Base-by-base conservation (phyloP, 2,888 invertebrate species). In the Erebia palarica region DNA sequence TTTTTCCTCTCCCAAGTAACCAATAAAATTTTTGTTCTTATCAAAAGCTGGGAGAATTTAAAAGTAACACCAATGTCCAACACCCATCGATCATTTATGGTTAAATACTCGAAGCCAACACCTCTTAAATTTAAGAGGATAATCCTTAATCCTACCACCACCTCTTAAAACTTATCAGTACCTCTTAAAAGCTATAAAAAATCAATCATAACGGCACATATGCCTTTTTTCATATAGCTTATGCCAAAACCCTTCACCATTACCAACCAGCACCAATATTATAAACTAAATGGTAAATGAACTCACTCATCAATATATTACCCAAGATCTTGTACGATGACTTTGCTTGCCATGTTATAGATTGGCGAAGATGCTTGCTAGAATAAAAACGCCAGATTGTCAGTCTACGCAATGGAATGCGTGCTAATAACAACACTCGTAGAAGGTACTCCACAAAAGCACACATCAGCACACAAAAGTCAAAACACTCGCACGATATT, bases 231-330 rank as follows among this genome's bases (percentile, higher is more conserved):
- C 63, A 14, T 61, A n/a, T 16, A 63, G 18, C 44, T 47, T 49
- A 36, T 57, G 42, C 44, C 9, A 27, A n/a, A 76, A 72, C 73
- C 90, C 86, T 73, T 82, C 86, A 89, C 86, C 86, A 78, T 82
- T 85, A 89, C 86, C 86, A 78, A 80, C 85, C 89, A 78, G 80
- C 89, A 90, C 91, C 91, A 74, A 82, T 83, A 89, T 90, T 89
- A 90, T 82, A 82, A 89, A 88, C 89, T 87, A 88, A 88, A 91
- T 90, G 90, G 83, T 82, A 84, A 86, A 86, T 89, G 89, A 88
- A 92, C 90, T 91, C 91, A 92, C 92, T 89, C 86, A 78, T 81
- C 77, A 80, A 81, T 80, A 84, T 81, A 82, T 86, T 87, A 90
- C 88, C 84, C 82, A 82, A 81, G 80, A 77, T 78, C 79, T 81